Conservation (phyloP, 2,797 vertebrate genomes). For the Thalassophryne amazonica region DNA sequence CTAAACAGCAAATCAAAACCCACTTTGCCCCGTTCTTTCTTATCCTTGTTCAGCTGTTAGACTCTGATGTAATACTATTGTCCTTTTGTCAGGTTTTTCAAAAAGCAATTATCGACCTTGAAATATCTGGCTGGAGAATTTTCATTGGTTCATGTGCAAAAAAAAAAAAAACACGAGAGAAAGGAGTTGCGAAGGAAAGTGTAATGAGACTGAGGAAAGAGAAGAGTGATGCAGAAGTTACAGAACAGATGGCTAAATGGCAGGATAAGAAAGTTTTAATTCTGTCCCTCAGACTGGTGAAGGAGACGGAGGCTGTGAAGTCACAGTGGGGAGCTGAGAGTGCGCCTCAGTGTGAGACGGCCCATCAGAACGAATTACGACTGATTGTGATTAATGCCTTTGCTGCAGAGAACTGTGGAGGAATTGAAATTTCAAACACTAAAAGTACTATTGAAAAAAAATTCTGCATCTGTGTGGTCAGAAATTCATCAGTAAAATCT, state of each 20-base stretch:
- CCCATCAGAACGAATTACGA: conserved; percentile 49
- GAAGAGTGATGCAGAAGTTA: conserved; percentile 29
- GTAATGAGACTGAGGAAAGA: conserved; percentile 3
- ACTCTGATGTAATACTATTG: conserved; percentile 19
- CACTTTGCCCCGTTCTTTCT: not conserved
- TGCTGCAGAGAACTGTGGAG: conserved; percentile 15
- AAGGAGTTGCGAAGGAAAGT: conserved; percentile 9
- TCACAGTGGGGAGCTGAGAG: conserved; percentile 49
- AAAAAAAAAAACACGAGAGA: not conserved
- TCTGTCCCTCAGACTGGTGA: conserved; percentile 25
- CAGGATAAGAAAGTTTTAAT: conserved; percentile 58
- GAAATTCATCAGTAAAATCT: conserved; percentile 34
- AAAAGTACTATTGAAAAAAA: conserved; percentile 28
- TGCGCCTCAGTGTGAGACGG: conserved; percentile 37
- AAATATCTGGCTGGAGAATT: conserved; percentile 20
- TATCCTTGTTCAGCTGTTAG: conserved; percentile 11
- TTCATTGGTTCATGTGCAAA: conserved; percentile 10
- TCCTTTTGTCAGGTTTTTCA: conserved; percentile 8
- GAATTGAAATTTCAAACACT: conserved; percentile 33
- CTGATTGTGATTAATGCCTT: conserved; percentile 39
- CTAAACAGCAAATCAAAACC: conserved; percentile 15
- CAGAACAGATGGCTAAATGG: conserved; percentile 57
- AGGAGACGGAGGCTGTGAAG: conserved; percentile 36
- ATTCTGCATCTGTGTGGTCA: conserved; percentile 34
- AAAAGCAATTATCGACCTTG: conserved; percentile 42